phyloP scores from a whole-genome alignment of 2,888 invertebrate genomes.

The Harpalus rufipes region DNA sequence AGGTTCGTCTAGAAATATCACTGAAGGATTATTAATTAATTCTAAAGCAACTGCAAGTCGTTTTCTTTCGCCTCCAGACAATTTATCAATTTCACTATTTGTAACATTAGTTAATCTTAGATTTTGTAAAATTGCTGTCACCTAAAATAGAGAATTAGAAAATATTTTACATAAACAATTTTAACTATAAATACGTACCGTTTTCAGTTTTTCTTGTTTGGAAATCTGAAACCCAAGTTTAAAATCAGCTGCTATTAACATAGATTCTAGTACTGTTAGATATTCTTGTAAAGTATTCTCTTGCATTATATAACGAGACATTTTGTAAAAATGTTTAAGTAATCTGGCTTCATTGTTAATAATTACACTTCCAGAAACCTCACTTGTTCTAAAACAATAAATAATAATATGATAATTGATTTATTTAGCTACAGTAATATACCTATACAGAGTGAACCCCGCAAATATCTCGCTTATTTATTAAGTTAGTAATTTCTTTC shows the following conservation, averaged over 20 bases:
- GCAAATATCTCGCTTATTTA: no score
- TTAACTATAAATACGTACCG: conserved; percentile 77
- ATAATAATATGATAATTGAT: background rate
- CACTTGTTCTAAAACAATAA: conserved; percentile 79
- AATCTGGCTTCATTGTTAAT: conserved; percentile 87
- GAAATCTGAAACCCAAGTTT: conserved; percentile 85
- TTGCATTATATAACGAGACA: conserved; percentile 95
- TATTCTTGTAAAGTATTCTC: conserved; percentile 88
- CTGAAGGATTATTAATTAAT: conserved; percentile 95
- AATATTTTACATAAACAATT: no score
- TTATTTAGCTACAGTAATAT: no score
- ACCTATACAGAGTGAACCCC: no score
- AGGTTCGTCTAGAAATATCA: conserved; percentile 96
- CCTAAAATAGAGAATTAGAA: conserved; percentile 79
- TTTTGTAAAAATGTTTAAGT: conserved; percentile 86
- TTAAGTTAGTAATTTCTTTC: no score
- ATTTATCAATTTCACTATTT: conserved; percentile 84
- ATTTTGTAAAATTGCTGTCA: conserved; percentile 90
- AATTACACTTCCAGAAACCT: conserved; percentile 83
- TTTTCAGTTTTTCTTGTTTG: conserved; percentile 81
- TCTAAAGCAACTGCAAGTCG: conserved; percentile 95
- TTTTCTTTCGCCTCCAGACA: conserved; percentile 96
- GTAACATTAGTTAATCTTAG: conserved; percentile 86
- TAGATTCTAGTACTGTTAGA: conserved; percentile 89
- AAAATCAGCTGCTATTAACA: conserved; percentile 90